Conservation (phyloP, 2,797 vertebrate genomes). For the Falco columbarius region DNA sequence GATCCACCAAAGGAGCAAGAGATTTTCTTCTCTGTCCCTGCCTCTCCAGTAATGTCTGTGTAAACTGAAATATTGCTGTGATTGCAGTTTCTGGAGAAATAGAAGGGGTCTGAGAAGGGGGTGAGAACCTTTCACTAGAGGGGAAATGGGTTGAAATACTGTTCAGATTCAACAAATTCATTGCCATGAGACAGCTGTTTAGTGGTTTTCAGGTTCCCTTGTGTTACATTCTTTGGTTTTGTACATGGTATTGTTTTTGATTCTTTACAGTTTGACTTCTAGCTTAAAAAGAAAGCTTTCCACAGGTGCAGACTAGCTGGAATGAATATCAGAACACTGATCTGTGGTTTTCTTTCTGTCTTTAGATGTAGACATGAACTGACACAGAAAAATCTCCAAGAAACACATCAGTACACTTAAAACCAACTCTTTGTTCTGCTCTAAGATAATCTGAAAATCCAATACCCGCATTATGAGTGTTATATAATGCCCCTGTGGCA, state of each 20-base stretch:
- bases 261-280: constrained; percentile 14
- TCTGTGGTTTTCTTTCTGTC: neutral
- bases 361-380: constrained; percentile 15
- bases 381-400: constrained; percentile 32
- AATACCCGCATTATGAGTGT: constrained; percentile 47
- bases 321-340: neutral
- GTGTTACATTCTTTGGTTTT: neutral
- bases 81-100: neutral
- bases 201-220: neutral
- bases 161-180: neutral
- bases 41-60: neutral
- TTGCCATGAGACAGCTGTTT: neutral
- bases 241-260: neutral
- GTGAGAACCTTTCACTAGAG: neutral
- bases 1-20: neutral
- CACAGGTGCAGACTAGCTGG: neutral
- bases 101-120: neutral
- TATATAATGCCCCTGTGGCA: constrained; percentile 63
- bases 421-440: constrained; percentile 37
- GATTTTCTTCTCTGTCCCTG: neutral
- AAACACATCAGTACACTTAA: constrained; percentile 32
- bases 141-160: neutral
- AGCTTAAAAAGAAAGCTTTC: constrained; percentile 2
- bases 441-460: constrained; percentile 36
- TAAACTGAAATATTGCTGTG: neutral